A percentile compares a stretch with the other conserved stretches of the same genome.
These are phyloP conservation scores for Pangasius krempfi DNA, from an alignment of 2,797 vertebrate genomes.

Conservation along the genomic window DNA sequence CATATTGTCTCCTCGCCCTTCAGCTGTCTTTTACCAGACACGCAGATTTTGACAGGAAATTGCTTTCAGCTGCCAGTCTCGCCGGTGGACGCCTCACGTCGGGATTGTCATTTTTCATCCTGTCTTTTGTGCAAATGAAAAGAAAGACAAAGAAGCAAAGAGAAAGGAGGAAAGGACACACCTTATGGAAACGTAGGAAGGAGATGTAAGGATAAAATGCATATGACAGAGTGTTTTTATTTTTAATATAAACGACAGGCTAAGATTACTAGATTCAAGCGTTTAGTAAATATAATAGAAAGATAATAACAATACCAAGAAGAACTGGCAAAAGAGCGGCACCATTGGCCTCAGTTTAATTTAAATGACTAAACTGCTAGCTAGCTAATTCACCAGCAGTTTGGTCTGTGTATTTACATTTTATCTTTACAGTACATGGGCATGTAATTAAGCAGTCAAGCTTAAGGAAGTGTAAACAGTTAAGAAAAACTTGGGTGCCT, in stretches of 20 bases:
- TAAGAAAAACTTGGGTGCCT: not conserved
- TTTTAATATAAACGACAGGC: conserved; percentile 5
- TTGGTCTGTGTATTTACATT: not conserved
- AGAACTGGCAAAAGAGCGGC: not conserved
- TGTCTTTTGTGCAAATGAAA: conserved; percentile 52
- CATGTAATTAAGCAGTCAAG: not conserved
- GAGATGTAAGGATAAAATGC: not conserved
- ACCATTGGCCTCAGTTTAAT: not conserved
- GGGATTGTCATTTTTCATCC: conserved; percentile 54
- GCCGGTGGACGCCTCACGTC: conserved; percentile 52
- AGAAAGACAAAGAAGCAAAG: conserved; percentile 45
- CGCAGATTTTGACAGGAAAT: conserved; percentile 57
- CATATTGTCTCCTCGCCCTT: conserved; percentile 69
- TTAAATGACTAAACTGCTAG: not conserved
- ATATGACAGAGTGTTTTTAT: not conserved
- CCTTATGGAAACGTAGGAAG: conserved; percentile 4
- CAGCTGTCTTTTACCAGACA: conserved; percentile 62
- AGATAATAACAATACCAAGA: not conserved
- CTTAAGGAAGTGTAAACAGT: not conserved
- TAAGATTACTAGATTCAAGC: not conserved
- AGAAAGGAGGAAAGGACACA: conserved; percentile 33
- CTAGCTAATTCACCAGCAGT: not conserved
- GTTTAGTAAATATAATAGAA: not conserved
- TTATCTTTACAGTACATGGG: not conserved
- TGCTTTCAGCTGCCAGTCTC: conserved; percentile 58